phyloP scores from a whole-genome alignment of 2,113 vertebrate species.

The Menura novaehollandiae region DNA sequence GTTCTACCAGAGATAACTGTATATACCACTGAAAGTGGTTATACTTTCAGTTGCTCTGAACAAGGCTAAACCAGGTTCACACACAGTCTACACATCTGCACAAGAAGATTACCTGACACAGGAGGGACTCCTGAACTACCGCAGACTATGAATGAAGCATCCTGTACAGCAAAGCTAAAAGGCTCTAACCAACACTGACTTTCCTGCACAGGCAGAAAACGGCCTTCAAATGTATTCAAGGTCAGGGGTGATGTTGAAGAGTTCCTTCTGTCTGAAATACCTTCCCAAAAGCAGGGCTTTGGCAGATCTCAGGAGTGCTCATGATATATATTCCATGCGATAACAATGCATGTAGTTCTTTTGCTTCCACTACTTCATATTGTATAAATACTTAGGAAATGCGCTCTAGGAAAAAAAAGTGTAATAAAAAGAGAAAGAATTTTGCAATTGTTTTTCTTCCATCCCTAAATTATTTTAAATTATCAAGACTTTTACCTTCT shows the following conservation, averaged over 20 bases:
- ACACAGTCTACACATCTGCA: neutral
- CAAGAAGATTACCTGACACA: neutral
- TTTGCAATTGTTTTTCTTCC: neutral
- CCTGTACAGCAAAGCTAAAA: neutral
- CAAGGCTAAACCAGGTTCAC: neutral
- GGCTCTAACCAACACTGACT: neutral
- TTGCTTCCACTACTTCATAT: neutral
- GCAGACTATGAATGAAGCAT: neutral
- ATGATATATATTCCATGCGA: neutral
- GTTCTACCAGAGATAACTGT: accelerated
- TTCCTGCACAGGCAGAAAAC: neutral
- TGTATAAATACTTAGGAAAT: neutral
- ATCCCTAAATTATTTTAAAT: neutral
- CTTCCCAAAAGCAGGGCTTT: neutral
- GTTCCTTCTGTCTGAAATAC: neutral
- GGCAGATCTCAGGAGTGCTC: neutral
- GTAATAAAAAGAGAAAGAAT: neutral
- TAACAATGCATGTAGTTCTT: neutral
- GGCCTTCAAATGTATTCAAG: neutral
- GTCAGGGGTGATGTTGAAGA: neutral
- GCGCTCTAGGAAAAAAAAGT: neutral
- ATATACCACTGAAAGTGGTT: too few species aligned
- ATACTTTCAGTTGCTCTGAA: neutral
- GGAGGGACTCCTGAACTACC: neutral
- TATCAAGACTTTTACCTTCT: neutral